phyloP scores from a whole-genome alignment of 2,797 vertebrate species.

The Hemitrygon akajei region DNA sequence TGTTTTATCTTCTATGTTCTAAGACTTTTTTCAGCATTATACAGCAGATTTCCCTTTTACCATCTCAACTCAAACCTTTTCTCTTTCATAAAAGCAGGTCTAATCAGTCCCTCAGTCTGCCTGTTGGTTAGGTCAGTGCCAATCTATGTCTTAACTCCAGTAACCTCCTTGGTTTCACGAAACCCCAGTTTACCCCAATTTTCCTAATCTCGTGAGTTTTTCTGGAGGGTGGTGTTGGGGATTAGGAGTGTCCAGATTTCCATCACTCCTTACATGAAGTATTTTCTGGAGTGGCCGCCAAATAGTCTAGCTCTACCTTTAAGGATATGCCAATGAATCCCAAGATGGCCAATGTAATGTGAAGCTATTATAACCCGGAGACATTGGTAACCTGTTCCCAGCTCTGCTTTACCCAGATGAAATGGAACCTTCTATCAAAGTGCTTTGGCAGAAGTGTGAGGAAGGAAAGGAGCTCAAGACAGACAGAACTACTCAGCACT shows the following conservation, averaged over 20 bases:
- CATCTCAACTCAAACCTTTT: neutral
- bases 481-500: neutral
- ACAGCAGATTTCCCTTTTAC: neutral
- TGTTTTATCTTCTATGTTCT: no score
- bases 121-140: neutral
- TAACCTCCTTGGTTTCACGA: neutral
- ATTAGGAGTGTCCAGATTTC: neutral
- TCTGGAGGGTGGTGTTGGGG: neutral
- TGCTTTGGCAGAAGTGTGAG: neutral
- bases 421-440: neutral
- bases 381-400: neutral
- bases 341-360: no score
- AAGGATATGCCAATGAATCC: neutral
- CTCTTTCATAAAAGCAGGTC: neutral
- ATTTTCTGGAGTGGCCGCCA: neutral
- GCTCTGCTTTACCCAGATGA: neutral
- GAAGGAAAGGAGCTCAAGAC: neutral
- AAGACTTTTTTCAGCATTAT: no score
- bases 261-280: neutral
- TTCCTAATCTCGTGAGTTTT: neutral
- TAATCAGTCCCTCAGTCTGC: neutral
- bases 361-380: neutral
- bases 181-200: neutral
- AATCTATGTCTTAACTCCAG: neutral
- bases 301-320: neutral